These are phyloP conservation scores for Vanacampus margaritifer DNA, from an alignment of 2,113 vertebrate genomes.

Conservation along the genomic window DNA sequence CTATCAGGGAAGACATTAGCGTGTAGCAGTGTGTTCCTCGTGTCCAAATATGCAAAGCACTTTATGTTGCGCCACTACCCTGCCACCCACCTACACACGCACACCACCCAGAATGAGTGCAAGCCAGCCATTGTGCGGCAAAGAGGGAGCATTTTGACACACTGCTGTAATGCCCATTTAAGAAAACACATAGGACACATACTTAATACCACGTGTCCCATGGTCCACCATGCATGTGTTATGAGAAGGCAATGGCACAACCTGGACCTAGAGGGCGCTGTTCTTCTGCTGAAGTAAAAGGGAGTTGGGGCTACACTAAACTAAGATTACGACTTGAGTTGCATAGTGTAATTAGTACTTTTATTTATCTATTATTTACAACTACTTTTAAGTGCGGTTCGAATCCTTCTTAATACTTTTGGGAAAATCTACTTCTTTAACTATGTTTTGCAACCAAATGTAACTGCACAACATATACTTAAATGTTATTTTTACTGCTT, in stretches of 20 bases:
- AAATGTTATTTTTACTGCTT: too few species aligned
- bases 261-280: slow-evolving; percentile 62
- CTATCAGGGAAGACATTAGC: slow-evolving; percentile 37
- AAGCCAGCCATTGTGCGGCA: slow-evolving; percentile 45
- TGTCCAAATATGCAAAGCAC: slow-evolving; percentile 42
- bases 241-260: slow-evolving; percentile 41
- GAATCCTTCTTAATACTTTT: too few species aligned
- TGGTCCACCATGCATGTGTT: slow-evolving; percentile 22
- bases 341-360: too few species aligned
- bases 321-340: too few species aligned
- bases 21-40: slow-evolving; percentile 38
- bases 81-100: slow-evolving; percentile 36
- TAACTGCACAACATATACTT: too few species aligned
- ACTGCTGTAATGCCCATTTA: slow-evolving; percentile 14
- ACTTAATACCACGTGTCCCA: slow-evolving; percentile 21
- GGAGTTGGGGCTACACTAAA: background rate
- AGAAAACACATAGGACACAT: slow-evolving; percentile 4
- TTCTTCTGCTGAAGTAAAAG: slow-evolving; percentile 29
- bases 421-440: too few species aligned
- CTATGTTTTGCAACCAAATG: too few species aligned
- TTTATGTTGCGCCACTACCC: slow-evolving; percentile 57
- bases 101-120: slow-evolving; percentile 37
- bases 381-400: too few species aligned
- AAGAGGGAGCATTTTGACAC: slow-evolving; percentile 24
- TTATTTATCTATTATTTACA: too few species aligned